Evolutionary conservation across 2,888 invertebrate species (phyloP).

Genomic region (Amblyjoppa fuscipennis): DNA sequence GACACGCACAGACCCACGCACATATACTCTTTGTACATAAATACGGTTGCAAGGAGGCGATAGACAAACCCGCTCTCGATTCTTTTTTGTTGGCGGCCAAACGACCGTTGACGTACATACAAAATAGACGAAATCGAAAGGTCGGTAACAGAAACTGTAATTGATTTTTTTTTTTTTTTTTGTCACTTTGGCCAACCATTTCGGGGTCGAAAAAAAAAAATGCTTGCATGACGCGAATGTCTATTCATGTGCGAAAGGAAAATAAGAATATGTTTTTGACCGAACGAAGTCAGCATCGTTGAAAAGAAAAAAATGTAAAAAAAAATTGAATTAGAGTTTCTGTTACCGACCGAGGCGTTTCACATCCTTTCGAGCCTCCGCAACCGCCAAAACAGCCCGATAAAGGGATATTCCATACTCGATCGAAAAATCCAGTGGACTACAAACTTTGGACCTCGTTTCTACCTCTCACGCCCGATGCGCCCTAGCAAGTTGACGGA

Average conservation of each 20-base stretch:
- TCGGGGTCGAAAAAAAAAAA: neutral
- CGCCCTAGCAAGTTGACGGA: no score
- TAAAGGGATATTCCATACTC: neutral
- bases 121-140: neutral
- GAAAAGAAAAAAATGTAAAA: neutral
- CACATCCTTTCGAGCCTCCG: neutral
- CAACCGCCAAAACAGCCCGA: neutral
- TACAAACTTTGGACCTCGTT: neutral
- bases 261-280: neutral
- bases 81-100: neutral
- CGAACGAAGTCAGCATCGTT: neutral
- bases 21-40: slow-evolving; percentile 56
- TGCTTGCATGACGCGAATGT: neutral
- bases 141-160: neutral
- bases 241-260: neutral
- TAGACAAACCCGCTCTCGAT: neutral
- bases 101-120: neutral
- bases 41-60: slow-evolving; percentile 4
- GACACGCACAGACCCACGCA: slow-evolving; percentile 2
- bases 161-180: no score
- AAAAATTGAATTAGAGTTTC: neutral
- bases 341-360: neutral
- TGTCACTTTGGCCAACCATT: neutral
- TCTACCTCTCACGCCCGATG: neutral
- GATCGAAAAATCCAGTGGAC: neutral